Conservation (phyloP, 2,797 vertebrate genomes). For the Jordanella pulchra region DNA sequence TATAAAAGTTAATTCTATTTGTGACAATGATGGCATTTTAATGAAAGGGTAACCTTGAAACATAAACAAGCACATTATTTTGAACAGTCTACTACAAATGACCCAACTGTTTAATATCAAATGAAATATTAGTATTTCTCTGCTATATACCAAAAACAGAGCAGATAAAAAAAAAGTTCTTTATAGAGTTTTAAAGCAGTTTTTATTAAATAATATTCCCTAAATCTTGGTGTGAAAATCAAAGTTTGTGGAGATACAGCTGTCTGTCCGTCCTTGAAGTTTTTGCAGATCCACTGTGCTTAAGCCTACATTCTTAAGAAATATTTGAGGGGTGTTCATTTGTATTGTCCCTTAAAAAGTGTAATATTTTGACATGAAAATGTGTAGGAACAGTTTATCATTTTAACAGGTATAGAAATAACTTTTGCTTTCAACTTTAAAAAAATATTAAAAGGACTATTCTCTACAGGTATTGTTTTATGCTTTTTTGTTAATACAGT, state of each 20-base stretch:
- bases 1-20: neutral
- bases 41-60: neutral
- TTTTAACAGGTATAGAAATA: neutral
- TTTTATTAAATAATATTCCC: neutral
- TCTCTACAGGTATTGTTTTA: neutral
- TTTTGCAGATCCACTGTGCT: neutral
- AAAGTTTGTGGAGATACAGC: neutral
- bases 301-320: neutral
- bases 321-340: neutral
- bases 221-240: neutral
- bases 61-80: neutral
- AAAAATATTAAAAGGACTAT: neutral
- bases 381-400: too few species aligned
- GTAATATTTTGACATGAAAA: too few species aligned
- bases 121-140: neutral
- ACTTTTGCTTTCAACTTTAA: neutral
- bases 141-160: neutral
- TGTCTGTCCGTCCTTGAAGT: too few species aligned
- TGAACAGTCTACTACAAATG: neutral
- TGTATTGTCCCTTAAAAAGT: neutral
- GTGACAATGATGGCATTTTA: neutral
- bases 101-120: neutral
- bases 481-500: neutral
- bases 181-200: neutral
- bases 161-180: neutral